Evolutionary conservation across 2,888 invertebrate species (phyloP).

Genomic region (Galeruca laticollis): DNA sequence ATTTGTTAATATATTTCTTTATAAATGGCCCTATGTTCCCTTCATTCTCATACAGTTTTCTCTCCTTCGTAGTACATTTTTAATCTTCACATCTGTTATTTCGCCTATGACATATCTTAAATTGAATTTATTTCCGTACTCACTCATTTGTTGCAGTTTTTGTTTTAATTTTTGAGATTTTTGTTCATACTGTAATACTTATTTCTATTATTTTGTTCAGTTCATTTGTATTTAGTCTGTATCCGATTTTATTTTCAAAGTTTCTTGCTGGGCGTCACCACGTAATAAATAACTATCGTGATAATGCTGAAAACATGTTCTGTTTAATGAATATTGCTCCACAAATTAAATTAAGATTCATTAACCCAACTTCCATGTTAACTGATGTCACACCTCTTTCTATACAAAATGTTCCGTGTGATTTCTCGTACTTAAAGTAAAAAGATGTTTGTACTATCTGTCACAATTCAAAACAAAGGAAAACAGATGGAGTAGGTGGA

Average conservation of each 20-base stretch:
- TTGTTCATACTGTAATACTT: neutral
- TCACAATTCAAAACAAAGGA: too few species aligned
- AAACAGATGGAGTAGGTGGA: too few species aligned
- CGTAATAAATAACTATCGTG: neutral
- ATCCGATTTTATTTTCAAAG: neutral
- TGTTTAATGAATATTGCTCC: neutral
- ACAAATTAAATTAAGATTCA: conserved; percentile 14
- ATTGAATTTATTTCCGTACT: too few species aligned
- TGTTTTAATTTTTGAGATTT: neutral
- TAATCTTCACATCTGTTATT: too few species aligned
- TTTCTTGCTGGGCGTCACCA: neutral
- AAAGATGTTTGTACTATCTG: too few species aligned
- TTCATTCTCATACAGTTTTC: too few species aligned
- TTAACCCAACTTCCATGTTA: neutral
- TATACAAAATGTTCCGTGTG: neutral
- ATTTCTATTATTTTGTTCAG: neutral
- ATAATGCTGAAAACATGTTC: conserved; percentile 16
- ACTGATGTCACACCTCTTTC: conserved; percentile 2
- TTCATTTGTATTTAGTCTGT: neutral
- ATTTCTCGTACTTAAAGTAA: neutral
- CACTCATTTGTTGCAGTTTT: too few species aligned
- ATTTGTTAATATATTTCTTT: too few species aligned
- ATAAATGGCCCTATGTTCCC: too few species aligned
- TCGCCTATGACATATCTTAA: too few species aligned
- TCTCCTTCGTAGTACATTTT: too few species aligned